Base-by-base conservation (phyloP, 2,888 invertebrate species). In the Pristionchus mayeri region DNA sequence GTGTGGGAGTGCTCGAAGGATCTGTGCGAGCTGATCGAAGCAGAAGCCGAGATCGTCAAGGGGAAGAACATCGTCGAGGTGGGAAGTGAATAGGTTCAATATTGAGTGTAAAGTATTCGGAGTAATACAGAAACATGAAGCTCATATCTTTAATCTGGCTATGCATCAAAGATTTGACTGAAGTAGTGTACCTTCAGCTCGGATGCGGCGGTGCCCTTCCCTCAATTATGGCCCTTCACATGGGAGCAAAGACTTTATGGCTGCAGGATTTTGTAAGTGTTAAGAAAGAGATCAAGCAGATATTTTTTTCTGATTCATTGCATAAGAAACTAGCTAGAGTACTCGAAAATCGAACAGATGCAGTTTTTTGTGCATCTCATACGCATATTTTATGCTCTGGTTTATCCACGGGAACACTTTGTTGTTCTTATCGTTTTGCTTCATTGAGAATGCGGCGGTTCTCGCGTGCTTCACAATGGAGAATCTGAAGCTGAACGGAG, bases 251-350 rank as follows among this genome's bases (percentile, higher is more conserved):
- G 37, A 89, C 92, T 16, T 96, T 96, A 18, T 95, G 95, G 92
- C 97, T 97, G 94, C 98, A 98, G 94, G 98, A 98, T 94, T 98
- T 97, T 95, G 98, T 97, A 94, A 95, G 96, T 94, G 79, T 79
- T 11, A 16, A 16, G 18, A 63, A 63, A 9, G 50, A 21, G 63
- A 93, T 7, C n/a, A n/a, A n/a, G n/a, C n/a, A n/a, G n/a, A n/a
- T n/a, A n/a, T n/a, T n/a, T n/a, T n/a, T n/a, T n/a, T n/a, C n/a
- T n/a, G n/a, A n/a, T n/a, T n/a, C n/a, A n/a, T 44, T 44, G 7
- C 13, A 44, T 44, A 44, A 44, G n/a, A 44, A 13, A 44, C 7
- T 44, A 44, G 44, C 7, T 13, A 6, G 44, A 6, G 7, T 44
- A 9, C 44, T 44, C 6, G 44, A 44, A 6, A 44, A 44, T 44